Evolutionary conservation across 1,140 invertebrate genomes (phyloP).

Genomic region (Anastrepha ludens): DNA sequence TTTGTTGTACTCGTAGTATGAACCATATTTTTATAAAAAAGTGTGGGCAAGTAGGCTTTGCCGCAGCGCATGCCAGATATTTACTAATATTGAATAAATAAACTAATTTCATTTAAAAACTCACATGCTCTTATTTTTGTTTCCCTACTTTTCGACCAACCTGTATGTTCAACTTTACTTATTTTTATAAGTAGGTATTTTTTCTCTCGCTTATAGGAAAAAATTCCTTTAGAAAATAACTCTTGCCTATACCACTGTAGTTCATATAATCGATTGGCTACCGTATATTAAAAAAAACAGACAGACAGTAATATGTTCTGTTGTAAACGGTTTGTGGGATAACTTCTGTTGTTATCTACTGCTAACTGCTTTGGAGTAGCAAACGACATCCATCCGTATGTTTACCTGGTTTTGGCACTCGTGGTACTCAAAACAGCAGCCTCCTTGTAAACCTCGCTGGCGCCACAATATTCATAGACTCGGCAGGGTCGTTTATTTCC

Average conservation of each 20-base stretch:
- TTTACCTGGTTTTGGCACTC: slow-evolving; percentile 16
- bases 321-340: slow-evolving; percentile 36
- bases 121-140: too few species aligned
- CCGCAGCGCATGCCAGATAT: too few species aligned
- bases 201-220: too few species aligned
- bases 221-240: neutral
- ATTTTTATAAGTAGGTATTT: too few species aligned
- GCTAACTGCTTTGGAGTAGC: neutral
- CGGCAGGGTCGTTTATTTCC: neutral
- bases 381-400: neutral
- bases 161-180: too few species aligned
- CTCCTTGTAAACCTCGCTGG: neutral
- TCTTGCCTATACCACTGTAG: neutral
- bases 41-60: too few species aligned
- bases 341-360: slow-evolving; percentile 38
- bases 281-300: neutral
- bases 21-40: too few species aligned
- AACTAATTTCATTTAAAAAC: too few species aligned
- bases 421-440: neutral
- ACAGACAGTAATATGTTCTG: neutral
- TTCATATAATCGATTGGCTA: too few species aligned
- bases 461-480: neutral
- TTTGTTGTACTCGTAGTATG: too few species aligned
- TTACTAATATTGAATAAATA: too few species aligned
- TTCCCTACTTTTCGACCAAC: too few species aligned